A percentile compares a stretch with the other conserved stretches of the same genome.
These are phyloP conservation scores for Trachythela sp. DNA, from an alignment of 64 coral and sea anemone genomes.

Conservation along the genomic window DNA sequence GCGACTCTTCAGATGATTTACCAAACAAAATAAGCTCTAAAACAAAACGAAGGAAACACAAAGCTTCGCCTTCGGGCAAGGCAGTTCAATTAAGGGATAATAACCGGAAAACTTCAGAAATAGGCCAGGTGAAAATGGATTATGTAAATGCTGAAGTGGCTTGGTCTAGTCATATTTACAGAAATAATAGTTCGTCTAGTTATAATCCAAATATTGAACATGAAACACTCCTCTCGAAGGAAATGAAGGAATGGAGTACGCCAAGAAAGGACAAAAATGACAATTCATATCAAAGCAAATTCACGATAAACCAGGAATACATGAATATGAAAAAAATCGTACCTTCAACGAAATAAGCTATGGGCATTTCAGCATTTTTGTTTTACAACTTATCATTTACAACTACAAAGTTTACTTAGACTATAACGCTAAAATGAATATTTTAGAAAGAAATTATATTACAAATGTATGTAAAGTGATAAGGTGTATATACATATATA, in stretches of 20 bases:
- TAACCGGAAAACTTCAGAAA: neutral
- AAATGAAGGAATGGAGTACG: neutral
- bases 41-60: neutral
- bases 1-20: slow-evolving; percentile 20
- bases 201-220: neutral
- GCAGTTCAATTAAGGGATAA: neutral
- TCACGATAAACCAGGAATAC: neutral
- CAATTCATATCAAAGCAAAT: neutral
- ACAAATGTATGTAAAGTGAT: no score
- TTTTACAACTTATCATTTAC: neutral
- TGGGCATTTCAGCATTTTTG: neutral
- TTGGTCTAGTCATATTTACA: neutral
- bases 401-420: no score
- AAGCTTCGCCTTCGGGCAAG: neutral
- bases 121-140: neutral
- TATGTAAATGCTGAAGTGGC: neutral
- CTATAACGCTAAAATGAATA: no score
- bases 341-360: neutral
- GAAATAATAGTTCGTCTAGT: neutral
- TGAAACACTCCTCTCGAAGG: neutral
- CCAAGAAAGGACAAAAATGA: neutral
- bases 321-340: neutral
- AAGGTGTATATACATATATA: no score
- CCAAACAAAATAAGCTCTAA: neutral
- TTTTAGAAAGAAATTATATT: no score